These are phyloP conservation scores for Chelonoidis abingdonii DNA, from an alignment of 2,113 vertebrate genomes.

Conservation along the genomic window DNA sequence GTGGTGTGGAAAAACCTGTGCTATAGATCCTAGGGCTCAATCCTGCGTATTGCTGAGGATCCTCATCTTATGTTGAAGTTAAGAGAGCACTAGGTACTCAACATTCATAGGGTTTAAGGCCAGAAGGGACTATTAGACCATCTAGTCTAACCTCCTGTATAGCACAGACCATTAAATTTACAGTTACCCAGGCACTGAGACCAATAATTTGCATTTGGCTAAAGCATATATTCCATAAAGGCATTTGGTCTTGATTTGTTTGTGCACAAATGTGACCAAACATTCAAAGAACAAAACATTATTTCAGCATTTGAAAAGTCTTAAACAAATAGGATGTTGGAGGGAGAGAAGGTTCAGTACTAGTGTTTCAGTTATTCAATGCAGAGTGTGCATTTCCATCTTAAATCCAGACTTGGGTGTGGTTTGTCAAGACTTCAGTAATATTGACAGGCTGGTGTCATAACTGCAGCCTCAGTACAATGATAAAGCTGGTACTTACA, in stretches of 20 bases:
- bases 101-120: not conserved
- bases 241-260: not conserved
- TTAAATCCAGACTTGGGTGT: slow-evolving; percentile 40
- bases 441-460: slow-evolving; percentile 64
- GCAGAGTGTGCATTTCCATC: not conserved
- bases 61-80: not conserved
- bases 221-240: not conserved
- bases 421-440: slow-evolving; percentile 23
- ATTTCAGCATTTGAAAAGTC: not conserved
- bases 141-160: not conserved
- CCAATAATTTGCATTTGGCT: not conserved
- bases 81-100: not conserved
- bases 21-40: not conserved
- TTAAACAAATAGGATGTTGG: slow-evolving; percentile 14
- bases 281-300: slow-evolving; percentile 6
- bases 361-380: slow-evolving; percentile 59
- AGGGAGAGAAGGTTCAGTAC: slow-evolving; percentile 14
- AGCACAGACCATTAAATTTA: slow-evolving; percentile 4
- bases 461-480: slow-evolving; percentile 31
- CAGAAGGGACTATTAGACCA: slow-evolving; percentile 1
- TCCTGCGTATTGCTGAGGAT: not conserved
- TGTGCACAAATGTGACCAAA: not conserved
- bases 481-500: slow-evolving; percentile 52
- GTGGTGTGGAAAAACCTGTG: not conserved
- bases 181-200: not conserved